Conservation (phyloP, 2,888 invertebrate genomes). For the Acronicta alni region DNA sequence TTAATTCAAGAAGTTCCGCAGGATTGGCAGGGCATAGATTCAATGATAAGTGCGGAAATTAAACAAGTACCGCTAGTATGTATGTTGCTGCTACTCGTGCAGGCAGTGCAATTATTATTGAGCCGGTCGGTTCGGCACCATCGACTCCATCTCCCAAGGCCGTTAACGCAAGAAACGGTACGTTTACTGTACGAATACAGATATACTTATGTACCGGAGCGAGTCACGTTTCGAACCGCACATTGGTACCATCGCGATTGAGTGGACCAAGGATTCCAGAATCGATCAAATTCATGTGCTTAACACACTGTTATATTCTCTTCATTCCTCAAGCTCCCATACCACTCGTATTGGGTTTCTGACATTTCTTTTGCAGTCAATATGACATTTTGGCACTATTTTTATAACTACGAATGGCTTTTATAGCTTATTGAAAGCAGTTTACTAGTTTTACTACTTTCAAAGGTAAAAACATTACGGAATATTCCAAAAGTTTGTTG, state of each 20-base stretch:
- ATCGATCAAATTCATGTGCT: conserved; percentile 54
- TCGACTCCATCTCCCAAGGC: conserved; percentile 78
- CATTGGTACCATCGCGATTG: conserved; percentile 65
- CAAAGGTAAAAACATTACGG: conserved; percentile 18
- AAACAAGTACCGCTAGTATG: conserved; percentile 47
- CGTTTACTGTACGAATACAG: conserved; percentile 75
- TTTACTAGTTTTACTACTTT: conserved; percentile 14
- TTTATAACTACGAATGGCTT: conserved; percentile 42
- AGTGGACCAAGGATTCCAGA: conserved; percentile 61
- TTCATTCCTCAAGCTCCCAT: background rate
- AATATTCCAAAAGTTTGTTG: conserved; percentile 26
- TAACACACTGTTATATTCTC: conserved; percentile 16
- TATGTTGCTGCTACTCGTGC: conserved; percentile 41
- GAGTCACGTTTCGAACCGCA: conserved; percentile 76
- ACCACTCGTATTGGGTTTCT: conserved; percentile 1
- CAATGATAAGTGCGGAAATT: conserved; percentile 38
- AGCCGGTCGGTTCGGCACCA: conserved; percentile 71
- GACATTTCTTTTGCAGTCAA: conserved; percentile 11
- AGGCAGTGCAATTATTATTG: conserved; percentile 65
- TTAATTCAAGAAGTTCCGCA: conserved; percentile 32
- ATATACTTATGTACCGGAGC: conserved; percentile 66
- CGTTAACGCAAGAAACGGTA: conserved; percentile 80
- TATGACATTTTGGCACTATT: background rate
- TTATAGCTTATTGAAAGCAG: conserved; percentile 29
- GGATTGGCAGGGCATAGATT: conserved; percentile 21